Evolutionary conservation across 2,113 vertebrate genomes (phyloP), one percentile per base, ranked within the genome.

Genomic region (Phycodurus eques): DNA sequence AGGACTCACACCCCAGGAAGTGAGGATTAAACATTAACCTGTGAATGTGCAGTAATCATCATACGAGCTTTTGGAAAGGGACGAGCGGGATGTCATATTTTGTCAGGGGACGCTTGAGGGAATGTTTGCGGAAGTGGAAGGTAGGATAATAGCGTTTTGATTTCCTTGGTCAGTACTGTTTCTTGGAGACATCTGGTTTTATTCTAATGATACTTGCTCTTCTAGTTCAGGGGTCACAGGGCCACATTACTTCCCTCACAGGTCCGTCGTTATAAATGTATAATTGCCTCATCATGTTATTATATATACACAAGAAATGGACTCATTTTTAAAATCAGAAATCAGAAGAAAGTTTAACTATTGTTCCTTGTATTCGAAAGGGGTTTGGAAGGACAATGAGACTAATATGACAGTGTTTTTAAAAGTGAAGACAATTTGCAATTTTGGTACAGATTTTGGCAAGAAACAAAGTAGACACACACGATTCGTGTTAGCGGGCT

Each of bases 1-100:
- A 68, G 63, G 67, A 65, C 80, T 88, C 81, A 75, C 72, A 57
- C 85, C 82, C 76, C 75, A 75, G 68, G 76, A 84, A 68, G 43
- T 68, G 51, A 54, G 15, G 83, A 77, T 91, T 88, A 88, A 87
- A 83, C 74, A 92, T 92, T 90, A 89, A 90, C 83, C 51, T 67
- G 59, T 20, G 27, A 35, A 35, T 59, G 6, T 35, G 59, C 5
- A 7, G 62, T 66, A 70, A 71, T 72, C 44, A 53, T 74, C 59
- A 70, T 57, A 42, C 53, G 63, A 59, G 56, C 69, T 74, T 20
- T 42, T 74, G 33, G 53, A 71, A 63, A 68, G 14, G n/a, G 27
- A 60, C 13, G 68, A 59, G 54, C 59, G 79, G 35, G 42, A 69
- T 76, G 62, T 70, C 70, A 61, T 76, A 46, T 44, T 44, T 71